These are phyloP conservation scores for Mastacembelus armatus DNA, from an alignment of 2,797 vertebrate species.

Conservation along the genomic window DNA sequence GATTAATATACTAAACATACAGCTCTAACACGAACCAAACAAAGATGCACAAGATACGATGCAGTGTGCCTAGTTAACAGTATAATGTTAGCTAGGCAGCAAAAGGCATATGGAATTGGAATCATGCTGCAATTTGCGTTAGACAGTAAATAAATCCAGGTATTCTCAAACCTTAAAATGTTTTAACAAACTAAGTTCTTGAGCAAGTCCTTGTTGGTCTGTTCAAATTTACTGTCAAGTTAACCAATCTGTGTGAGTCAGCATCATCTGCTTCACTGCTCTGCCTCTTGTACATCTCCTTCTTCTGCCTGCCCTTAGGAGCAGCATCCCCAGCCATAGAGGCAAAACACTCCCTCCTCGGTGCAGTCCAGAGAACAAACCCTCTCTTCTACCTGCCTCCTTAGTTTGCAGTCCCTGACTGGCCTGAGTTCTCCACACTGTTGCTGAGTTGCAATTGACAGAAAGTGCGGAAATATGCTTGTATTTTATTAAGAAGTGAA, in stretches of 20 bases:
- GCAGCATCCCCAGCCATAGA: neutral
- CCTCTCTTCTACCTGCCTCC: neutral
- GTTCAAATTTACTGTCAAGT: too few relatives aligned
- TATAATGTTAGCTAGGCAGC: too few relatives aligned
- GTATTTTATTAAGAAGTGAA: constrained; percentile 16
- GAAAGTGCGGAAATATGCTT: constrained; percentile 34
- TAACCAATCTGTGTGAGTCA: neutral
- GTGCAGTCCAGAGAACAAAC: constrained; percentile 28
- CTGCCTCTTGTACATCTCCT: too few relatives aligned
- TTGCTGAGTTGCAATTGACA: constrained; percentile 39
- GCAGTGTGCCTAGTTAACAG: too few relatives aligned
- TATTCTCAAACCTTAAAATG: too few relatives aligned
- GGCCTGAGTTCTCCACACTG: constrained; percentile 61
- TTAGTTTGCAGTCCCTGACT: constrained; percentile 3
- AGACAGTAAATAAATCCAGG: too few relatives aligned
- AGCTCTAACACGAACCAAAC: too few relatives aligned
- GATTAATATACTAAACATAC: too few relatives aligned
- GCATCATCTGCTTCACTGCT: neutral
- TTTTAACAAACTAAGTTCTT: too few relatives aligned
- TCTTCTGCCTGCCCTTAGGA: constrained; percentile 12
- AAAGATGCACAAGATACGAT: too few relatives aligned
- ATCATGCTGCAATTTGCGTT: neutral
- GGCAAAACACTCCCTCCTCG: constrained; percentile 10
- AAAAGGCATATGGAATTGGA: too few relatives aligned
- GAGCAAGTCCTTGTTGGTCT: too few relatives aligned